These are phyloP conservation scores for Strigamia transsilvanica DNA, from an alignment of 2,888 invertebrate species.

Conservation along the genomic window DNA sequence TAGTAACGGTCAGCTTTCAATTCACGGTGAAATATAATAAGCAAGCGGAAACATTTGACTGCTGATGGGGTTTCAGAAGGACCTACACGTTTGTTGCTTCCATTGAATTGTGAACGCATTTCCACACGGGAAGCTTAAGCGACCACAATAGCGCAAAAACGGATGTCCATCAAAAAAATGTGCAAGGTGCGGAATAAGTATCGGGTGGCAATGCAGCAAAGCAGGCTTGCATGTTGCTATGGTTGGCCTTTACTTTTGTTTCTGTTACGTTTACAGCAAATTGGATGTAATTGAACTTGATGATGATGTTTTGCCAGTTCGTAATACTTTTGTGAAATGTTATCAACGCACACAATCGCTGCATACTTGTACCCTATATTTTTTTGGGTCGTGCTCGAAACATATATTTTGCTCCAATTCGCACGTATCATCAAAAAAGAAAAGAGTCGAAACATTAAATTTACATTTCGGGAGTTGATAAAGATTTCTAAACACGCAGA, in stretches of 20 bases:
- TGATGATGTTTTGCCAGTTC: conserved; percentile 25
- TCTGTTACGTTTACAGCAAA: conserved; percentile 32
- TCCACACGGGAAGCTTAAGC: conserved; percentile 49
- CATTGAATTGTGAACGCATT: conserved; percentile 49
- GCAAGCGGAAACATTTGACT: conserved; percentile 27
- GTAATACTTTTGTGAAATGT: neutral
- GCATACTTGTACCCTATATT: neutral
- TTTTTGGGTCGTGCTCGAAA: neutral
- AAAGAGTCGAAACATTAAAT: neutral
- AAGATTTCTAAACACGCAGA: neutral
- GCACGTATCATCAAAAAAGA: neutral
- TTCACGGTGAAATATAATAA: conserved; percentile 22
- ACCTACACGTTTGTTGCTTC: conserved; percentile 39
- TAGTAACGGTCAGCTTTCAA: conserved; percentile 26
- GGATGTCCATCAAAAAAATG: conserved; percentile 38
- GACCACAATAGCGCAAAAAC: conserved; percentile 49
- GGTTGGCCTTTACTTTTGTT: conserved; percentile 3
- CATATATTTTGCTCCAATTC: neutral
- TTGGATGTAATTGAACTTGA: conserved; percentile 36
- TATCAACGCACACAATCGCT: neutral
- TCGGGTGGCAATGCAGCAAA: conserved; percentile 7
- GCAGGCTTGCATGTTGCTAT: conserved; percentile 20
- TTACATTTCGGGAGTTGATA: neutral
- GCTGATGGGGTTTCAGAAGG: conserved; percentile 31
- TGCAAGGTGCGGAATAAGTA: neutral